These are phyloP conservation scores for Mustela lutreola DNA, from an alignment of 2,113 vertebrate species.

Conservation along the genomic window DNA sequence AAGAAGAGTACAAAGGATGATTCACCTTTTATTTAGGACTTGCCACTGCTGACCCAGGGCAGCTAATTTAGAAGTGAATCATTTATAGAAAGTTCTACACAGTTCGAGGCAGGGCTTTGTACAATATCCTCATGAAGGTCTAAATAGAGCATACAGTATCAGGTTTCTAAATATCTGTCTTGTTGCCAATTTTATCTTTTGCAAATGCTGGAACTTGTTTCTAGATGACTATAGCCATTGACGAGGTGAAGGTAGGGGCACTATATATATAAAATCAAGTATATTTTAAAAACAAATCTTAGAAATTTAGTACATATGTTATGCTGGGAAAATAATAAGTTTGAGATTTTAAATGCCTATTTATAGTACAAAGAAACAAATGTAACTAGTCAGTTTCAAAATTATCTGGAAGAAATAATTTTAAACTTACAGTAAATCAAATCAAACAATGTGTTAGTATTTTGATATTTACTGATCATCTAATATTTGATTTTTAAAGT, in stretches of 20 bases:
- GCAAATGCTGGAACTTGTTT: slow-evolving; percentile 87
- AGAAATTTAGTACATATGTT: not conserved
- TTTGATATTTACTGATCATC: slow-evolving; percentile 25
- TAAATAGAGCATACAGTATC: slow-evolving; percentile 89
- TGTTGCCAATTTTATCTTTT: slow-evolving; percentile 86
- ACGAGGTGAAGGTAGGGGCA: slow-evolving; percentile 84
- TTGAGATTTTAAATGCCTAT: slow-evolving; percentile 28
- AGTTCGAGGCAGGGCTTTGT: slow-evolving; percentile 85
- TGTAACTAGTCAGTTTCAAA: slow-evolving; percentile 6
- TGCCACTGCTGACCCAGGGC: slow-evolving; percentile 74
- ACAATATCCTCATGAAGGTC: slow-evolving; percentile 84
- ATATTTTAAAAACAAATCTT: slow-evolving; percentile 19
- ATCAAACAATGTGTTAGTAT: not conserved
- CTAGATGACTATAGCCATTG: slow-evolving; percentile 75
- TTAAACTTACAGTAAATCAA: slow-evolving; percentile 28
- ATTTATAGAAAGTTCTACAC: slow-evolving; percentile 85
- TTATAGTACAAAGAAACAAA: slow-evolving; percentile 42
- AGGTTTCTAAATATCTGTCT: slow-evolving; percentile 86
- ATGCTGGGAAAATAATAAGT: slow-evolving; percentile 37
- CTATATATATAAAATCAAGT: not conserved
- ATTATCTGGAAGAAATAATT: slow-evolving; percentile 35
- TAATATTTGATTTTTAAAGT: slow-evolving; percentile 20
- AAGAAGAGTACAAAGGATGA: slow-evolving; percentile 82
- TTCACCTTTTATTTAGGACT: slow-evolving; percentile 87
- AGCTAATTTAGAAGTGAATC: slow-evolving; percentile 87